Conservation (phyloP, 2,113 vertebrate genomes). For the Sardina pilchardus region DNA sequence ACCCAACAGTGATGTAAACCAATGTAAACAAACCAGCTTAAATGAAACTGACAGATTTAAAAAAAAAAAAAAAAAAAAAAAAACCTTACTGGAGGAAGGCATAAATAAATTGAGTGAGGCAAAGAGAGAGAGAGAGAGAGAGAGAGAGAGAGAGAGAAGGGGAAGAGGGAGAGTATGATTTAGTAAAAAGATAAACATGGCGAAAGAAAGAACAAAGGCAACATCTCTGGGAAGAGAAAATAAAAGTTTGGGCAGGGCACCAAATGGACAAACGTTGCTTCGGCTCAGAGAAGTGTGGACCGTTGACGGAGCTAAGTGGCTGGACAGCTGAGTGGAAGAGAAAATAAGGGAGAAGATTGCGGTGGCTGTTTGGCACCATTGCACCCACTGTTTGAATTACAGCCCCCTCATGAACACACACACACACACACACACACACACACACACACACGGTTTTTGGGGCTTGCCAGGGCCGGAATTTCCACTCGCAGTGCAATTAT, state of each 20-base stretch:
- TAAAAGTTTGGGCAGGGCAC: neutral
- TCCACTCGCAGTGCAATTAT: neutral
- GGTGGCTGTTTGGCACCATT: neutral
- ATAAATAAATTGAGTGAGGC: slow-evolving; percentile 45
- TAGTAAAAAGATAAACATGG: neutral
- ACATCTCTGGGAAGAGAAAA: neutral
- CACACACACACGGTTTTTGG: neutral
- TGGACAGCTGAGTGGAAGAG: neutral
- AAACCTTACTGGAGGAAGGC: slow-evolving; percentile 41
- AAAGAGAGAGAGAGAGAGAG: neutral
- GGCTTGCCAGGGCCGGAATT: neutral
- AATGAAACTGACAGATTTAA: slow-evolving; percentile 19
- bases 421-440: slow-evolving; percentile 14
- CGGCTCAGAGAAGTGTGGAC: neutral
- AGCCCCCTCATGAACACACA: neutral
- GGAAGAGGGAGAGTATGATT: neutral
- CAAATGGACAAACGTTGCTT: neutral
- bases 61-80: slow-evolving; percentile 43
- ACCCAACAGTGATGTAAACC: slow-evolving; percentile 26
- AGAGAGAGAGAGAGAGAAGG: neutral
- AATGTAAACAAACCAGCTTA: neutral
- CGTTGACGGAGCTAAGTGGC: neutral
- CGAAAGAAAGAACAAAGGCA: neutral
- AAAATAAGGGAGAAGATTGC: neutral
- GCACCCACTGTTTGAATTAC: neutral